These are phyloP conservation scores for Apotomis turbidana DNA, from an alignment of 2,888 invertebrate genomes.

Conservation along the genomic window DNA sequence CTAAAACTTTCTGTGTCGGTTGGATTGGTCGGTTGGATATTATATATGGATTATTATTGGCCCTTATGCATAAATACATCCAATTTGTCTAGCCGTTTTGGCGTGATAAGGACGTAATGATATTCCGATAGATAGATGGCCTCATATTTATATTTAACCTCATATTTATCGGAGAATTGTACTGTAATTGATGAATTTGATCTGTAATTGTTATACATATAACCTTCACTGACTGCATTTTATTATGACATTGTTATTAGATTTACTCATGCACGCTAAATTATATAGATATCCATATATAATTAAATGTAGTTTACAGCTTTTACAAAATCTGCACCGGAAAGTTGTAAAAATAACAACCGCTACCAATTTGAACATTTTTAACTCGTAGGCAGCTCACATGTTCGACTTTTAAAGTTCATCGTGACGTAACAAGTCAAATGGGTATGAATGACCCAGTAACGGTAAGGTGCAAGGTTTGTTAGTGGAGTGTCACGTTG, in stretches of 20 bases:
- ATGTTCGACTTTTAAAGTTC: slow-evolving; percentile 38
- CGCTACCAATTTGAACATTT: slow-evolving; percentile 4
- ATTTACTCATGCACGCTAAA: background rate
- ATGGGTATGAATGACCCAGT: slow-evolving; percentile 38
- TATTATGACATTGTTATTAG: background rate
- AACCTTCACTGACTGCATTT: no score
- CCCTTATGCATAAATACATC: no score
- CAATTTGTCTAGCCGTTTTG: no score
- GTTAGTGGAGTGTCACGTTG: slow-evolving; percentile 32
- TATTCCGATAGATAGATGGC: no score
- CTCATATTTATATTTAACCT: no score
- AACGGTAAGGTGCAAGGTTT: slow-evolving; percentile 40
- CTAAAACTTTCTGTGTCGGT: no score
- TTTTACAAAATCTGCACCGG: background rate
- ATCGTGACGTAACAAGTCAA: slow-evolving; percentile 25
- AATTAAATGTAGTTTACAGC: background rate
- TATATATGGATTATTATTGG: no score
- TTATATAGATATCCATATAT: background rate
- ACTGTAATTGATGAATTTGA: no score
- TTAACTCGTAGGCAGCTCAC: background rate
- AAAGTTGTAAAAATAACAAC: background rate
- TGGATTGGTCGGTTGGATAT: no score
- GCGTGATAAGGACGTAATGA: no score
- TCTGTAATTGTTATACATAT: no score
- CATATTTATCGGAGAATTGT: no score